A percentile compares a stretch with the other conserved stretches of the same genome.
phyloP scores from a whole-genome alignment of 53 echinoderm and acorn worm genomes.

The Apostichopus leukothele region DNA sequence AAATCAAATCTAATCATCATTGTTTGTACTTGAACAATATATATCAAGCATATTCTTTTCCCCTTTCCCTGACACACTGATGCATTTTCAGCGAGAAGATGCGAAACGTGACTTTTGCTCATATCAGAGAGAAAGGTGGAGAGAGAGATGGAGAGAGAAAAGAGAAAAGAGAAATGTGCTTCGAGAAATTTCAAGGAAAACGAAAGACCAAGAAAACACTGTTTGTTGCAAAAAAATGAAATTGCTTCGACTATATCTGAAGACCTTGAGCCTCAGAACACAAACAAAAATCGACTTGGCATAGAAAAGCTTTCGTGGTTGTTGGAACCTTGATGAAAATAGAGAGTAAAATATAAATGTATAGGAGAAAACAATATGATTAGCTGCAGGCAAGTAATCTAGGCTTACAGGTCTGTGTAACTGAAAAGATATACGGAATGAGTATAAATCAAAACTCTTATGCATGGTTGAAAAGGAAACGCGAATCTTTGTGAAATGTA shows the following conservation, averaged over 20 bases:
- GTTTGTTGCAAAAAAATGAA: not conserved
- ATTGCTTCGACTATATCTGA: not conserved
- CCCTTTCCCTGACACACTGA: no score
- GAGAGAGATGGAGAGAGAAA: not conserved
- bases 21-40: no score
- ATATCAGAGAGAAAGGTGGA: not conserved
- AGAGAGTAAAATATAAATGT: not conserved
- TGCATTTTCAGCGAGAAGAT: not conserved
- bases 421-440: not conserved
- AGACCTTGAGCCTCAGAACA: not conserved
- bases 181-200: not conserved
- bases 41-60: no score
- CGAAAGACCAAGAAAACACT: not conserved
- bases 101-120: not conserved
- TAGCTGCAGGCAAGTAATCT: no score
- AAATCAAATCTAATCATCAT: no score
- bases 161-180: no score
- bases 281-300: not conserved
- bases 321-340: not conserved
- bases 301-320: not conserved
- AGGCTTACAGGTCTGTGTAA: not conserved
- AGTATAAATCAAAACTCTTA: not conserved
- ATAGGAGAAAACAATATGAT: not conserved
- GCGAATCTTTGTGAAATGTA: not conserved
- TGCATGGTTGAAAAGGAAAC: not conserved